Percentiles rank a stretch among this genome's conserved stretches.
These are phyloP conservation scores for Chaetoderma sp. DNA, from an alignment of 2,888 invertebrate species.

Conservation along the genomic window DNA sequence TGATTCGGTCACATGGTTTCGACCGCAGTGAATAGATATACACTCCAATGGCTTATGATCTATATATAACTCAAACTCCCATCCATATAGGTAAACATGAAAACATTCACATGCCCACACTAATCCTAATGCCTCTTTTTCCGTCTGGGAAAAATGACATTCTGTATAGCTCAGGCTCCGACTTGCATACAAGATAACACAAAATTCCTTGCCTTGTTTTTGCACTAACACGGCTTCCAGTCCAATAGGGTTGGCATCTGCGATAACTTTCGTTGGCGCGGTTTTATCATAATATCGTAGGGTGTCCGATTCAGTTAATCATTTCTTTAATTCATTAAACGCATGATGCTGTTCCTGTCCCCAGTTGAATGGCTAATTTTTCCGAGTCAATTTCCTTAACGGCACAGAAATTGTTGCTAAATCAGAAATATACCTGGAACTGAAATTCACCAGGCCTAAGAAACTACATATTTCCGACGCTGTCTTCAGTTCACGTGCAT, in stretches of 20 bases:
- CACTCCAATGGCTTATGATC: constrained; percentile 21
- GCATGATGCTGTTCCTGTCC: background rate
- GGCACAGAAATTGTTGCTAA: background rate
- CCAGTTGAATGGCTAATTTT: background rate
- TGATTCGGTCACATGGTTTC: constrained; percentile 3
- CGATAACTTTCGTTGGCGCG: too few relatives aligned
- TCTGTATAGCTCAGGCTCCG: background rate
- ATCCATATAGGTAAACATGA: constrained; percentile 22
- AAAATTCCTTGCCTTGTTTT: background rate
- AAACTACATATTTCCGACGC: constrained; percentile 5
- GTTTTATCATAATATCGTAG: background rate
- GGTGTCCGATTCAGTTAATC: background rate
- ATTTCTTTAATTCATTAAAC: background rate
- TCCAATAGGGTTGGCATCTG: background rate
- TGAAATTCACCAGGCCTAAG: constrained; percentile 2
- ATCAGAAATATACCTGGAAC: background rate
- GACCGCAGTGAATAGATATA: constrained; percentile 8
- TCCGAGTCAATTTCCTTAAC: background rate
- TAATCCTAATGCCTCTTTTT: constrained; percentile 18
- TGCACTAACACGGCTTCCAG: background rate
- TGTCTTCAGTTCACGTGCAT: constrained; percentile 3
- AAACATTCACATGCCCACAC: constrained; percentile 25
- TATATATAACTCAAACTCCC: constrained; percentile 16
- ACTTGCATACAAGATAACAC: background rate
- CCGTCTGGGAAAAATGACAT: background rate